Conservation (phyloP, 2,888 invertebrate genomes). For the Melitaea athalia region DNA sequence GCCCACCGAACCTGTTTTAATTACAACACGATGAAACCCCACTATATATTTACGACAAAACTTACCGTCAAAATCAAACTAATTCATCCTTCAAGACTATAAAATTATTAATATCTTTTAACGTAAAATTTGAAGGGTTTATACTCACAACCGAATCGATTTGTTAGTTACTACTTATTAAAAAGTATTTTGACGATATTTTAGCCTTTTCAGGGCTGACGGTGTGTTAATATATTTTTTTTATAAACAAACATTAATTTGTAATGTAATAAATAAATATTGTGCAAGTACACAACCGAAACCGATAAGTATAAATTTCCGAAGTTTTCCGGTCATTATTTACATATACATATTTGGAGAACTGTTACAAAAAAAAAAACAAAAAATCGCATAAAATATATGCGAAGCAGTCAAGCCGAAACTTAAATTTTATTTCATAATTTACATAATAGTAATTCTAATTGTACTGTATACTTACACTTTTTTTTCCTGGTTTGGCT, state of each 20-base stretch:
- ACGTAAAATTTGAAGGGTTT: not conserved
- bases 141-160: constrained; percentile 9
- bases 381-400: not conserved
- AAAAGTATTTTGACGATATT: not conserved
- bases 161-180: not conserved
- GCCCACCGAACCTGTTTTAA: constrained; percentile 97
- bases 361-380: not conserved
- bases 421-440: not conserved
- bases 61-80: constrained; percentile 24
- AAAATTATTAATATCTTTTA: not conserved
- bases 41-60: constrained; percentile 20
- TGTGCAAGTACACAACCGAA: not conserved
- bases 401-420: not conserved
- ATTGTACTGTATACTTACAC: constrained; percentile 84
- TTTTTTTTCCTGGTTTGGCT: constrained; percentile 90
- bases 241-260: not conserved
- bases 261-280: not conserved
- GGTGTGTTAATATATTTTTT: not conserved
- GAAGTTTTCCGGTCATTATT: not conserved
- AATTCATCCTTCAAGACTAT: not conserved
- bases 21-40: constrained; percentile 67
- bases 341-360: constrained; percentile 22
- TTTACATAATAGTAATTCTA: not conserved
- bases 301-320: not conserved
- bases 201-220: not conserved